Conservation (phyloP, 2,113 vertebrate genomes). For the Rhinolophus ferrumequinum region DNA sequence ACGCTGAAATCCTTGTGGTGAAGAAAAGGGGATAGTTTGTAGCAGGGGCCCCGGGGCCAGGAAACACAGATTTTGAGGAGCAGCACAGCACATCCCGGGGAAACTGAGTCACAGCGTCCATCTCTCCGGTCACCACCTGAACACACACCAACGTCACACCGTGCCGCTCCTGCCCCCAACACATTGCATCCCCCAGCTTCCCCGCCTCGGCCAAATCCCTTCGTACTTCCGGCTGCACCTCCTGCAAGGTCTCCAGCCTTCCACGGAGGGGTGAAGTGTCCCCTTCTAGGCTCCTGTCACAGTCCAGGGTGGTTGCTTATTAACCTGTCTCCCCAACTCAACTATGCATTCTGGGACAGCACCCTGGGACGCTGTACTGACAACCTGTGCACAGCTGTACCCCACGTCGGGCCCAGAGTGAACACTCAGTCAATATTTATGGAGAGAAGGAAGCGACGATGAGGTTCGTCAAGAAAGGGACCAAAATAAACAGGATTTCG, state of each 20-base stretch:
- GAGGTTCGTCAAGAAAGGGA: background rate
- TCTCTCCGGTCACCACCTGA: background rate
- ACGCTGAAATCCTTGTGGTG: background rate
- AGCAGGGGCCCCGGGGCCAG: background rate
- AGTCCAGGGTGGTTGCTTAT: background rate
- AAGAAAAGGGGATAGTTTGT: background rate
- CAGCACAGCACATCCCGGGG: no score
- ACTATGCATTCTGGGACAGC: background rate
- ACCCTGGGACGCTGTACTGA: background rate
- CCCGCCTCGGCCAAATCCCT: fast-evolving
- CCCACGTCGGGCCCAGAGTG: background rate
- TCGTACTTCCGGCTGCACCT: fast-evolving
- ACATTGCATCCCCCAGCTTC: background rate
- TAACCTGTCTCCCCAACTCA: background rate
- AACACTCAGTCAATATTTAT: background rate
- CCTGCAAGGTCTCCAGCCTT: background rate
- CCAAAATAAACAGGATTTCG: background rate
- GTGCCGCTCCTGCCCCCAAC: fast-evolving
- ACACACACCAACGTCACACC: no score
- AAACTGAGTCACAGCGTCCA: no score
- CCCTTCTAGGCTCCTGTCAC: background rate
- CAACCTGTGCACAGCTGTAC: background rate
- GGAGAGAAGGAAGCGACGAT: background rate
- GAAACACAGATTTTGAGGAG: background rate
- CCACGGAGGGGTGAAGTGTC: background rate